These are phyloP conservation scores for Lophura nycthemera DNA, from an alignment of 2,113 vertebrate genomes.

Conservation along the genomic window DNA sequence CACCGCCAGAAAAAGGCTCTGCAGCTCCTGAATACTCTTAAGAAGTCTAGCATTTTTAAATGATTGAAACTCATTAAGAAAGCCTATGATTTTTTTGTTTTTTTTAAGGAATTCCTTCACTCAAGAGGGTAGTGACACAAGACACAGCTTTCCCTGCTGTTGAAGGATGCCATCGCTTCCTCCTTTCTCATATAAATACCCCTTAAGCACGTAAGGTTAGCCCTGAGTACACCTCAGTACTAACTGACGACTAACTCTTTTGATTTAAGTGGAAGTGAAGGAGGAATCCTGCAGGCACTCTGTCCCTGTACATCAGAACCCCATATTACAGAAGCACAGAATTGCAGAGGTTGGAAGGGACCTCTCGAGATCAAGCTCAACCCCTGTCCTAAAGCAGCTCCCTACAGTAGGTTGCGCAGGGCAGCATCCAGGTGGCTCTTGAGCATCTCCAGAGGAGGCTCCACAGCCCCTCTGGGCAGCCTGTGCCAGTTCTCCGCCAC, in stretches of 20 bases:
- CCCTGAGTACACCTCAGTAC: too few species aligned
- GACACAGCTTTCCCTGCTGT: background rate
- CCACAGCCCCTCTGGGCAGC: too few species aligned
- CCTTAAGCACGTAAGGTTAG: background rate
- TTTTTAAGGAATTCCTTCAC: background rate
- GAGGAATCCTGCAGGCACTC: background rate
- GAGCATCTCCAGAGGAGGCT: too few species aligned
- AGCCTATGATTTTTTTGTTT: too few species aligned
- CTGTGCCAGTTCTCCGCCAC: too few species aligned
- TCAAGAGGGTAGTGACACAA: background rate
- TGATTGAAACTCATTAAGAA: background rate
- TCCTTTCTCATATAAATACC: background rate
- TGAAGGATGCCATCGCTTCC: background rate
- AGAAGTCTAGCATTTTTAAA: background rate
- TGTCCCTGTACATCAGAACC: too few species aligned
- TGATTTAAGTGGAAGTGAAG: too few species aligned
- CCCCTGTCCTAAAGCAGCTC: too few species aligned
- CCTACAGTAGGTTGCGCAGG: too few species aligned
- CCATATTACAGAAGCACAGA: background rate
- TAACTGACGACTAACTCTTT: background rate
- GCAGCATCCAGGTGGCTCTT: too few species aligned
- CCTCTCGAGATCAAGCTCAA: too few species aligned
- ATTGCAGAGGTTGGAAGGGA: too few species aligned
- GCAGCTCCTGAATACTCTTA: background rate
- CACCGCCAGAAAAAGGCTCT: background rate